Evolutionary conservation across 1,140 invertebrate species (phyloP), one percentile per base, ranked within the genome.

Genomic region (Drosophila tsacasi): DNA sequence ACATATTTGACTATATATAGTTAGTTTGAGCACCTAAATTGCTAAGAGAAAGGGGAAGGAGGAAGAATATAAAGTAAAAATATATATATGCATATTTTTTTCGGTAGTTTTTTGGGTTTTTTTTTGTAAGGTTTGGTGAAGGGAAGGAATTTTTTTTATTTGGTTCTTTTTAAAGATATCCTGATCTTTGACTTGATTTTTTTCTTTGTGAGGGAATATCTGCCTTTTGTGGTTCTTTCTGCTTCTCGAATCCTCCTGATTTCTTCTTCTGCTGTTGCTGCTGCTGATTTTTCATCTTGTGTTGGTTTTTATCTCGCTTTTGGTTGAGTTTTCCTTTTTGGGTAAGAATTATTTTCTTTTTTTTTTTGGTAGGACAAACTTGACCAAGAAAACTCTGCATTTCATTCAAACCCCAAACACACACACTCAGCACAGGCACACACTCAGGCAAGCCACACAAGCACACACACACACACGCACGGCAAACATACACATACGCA

Each of bases 51-150:
- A 91, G 77, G 91, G 90, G 80, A 79, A 79, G 82, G 76, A 81
- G 81, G 83, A 82, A 91, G 83, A 92, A 92, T 91, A 92, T 91
- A 91, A 92, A 92, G 83, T 86, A 92, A 92, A 92, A 92, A 92
- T 92, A 91, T 87, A 85, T 91, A 78, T 85, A 81, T 85, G 74
- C 79, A 85, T 85, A 81, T 85, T 85, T 85, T 82, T 69, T 83
- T 49, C 13, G 35, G 44, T 17, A 15, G 2, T 64, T 66, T 67
- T 69, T 68, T 68, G 10, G 8, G 8, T 61, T 46, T 83, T 75
- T 79, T 86, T 83, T 55, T 55, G n/a, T n/a, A 23, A 23, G 52
- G 23, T 58, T 52, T 50, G 44, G 60, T 64, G 60, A 32, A 46
- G 79, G 64, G 57, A 63, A 68, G 76, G 76, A 76, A 10, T 58